Evolutionary conservation across 1,140 invertebrate species (phyloP), one percentile per base, ranked within the genome.

Genomic region (Argopecten irradians): DNA sequence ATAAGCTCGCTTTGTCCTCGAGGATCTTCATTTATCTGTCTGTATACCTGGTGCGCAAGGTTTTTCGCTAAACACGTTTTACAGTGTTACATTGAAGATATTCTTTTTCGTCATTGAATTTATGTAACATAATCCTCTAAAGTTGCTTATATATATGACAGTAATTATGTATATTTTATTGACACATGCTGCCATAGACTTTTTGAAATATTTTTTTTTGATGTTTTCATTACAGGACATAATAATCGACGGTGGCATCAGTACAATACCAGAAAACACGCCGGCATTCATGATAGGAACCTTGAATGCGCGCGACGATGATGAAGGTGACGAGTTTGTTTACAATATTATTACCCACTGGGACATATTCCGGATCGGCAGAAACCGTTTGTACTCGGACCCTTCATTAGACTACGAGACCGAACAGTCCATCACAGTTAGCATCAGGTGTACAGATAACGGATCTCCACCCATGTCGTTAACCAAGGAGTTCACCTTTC

Each of bases 181-280:
- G n/a, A n/a, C n/a, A n/a, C n/a, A n/a, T n/a, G n/a, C n/a, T n/a
- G n/a, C n/a, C n/a, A n/a, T n/a, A n/a, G n/a, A n/a, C n/a, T n/a
- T n/a, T n/a, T n/a, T n/a, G n/a, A n/a, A n/a, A n/a, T n/a, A 55
- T 13, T 14, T 55, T 55, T 55, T 86, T 46, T 19, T 34, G 9
- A 35, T 9, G 0, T 87, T 41, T 36, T 22, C 36, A 71, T n/a
- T 41, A 8, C 36, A 92, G 92, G 89, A 91, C 33, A 91, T 92
- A 16, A 46, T 84, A 28, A 88, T 92, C 82, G 88, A 89, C 32
- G 90, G 88, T 19, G 82, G 87, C 32, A 83, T 88, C 32, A 86
- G 82, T n/a, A 88, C 71, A 39, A 91, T 92, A 35, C 92, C 91
- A 33, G 91, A 92, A 86, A 92, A 92, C 83, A 32, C 85, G 16